Evolutionary conservation across 2,113 vertebrate species (phyloP), one percentile per base, ranked within the genome.

Genomic region (Panurus biarmicus): DNA sequence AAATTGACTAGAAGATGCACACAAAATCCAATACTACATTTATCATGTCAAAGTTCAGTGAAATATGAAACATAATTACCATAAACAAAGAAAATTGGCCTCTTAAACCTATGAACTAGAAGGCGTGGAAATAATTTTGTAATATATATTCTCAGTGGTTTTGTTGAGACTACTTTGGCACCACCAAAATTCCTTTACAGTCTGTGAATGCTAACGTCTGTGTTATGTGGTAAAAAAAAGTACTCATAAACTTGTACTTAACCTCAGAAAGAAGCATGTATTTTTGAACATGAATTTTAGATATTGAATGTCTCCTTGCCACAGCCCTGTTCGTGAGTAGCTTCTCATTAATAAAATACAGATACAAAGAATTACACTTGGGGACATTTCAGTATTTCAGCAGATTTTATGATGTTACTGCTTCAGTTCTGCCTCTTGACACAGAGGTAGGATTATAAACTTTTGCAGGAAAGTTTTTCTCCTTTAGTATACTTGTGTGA

Each of bases 41-140:
- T 92, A 92, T 83, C 36, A 17, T 95, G 87, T 94, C 72, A 44
- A 92, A 93, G 86, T 85, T 92, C 47, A 87, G 25, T 88, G 85
- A 93, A 91, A 95, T 88, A 82, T 47, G 60, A 83, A 82, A 54
- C 11, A 18, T 85, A 92, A 90, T 90, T 88, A 87, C 29, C 36
- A 66, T 77, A 85, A 91, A 80, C 44, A 40, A 75, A 67, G 76
- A 87, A 94, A 92, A 87, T 64, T 75, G 73, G 61, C 23, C 35
- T 90, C 74, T 67, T 94, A 94, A 94, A 87, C 69, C 56, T 85
- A 50, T 88, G 87, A 89, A 54, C 65, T 87, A 56, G 75, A 62
- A 95, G 76, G 73, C 0, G 42, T 85, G 61, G 77, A 92, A 89
- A 75, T 95, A 92, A 95, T 88, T 91, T 94, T 61, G 60, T 87